Percentiles rank a stretch among this genome's conserved stretches.
phyloP scores from a whole-genome alignment of 2,888 invertebrate species.

The Philereme transversata region DNA sequence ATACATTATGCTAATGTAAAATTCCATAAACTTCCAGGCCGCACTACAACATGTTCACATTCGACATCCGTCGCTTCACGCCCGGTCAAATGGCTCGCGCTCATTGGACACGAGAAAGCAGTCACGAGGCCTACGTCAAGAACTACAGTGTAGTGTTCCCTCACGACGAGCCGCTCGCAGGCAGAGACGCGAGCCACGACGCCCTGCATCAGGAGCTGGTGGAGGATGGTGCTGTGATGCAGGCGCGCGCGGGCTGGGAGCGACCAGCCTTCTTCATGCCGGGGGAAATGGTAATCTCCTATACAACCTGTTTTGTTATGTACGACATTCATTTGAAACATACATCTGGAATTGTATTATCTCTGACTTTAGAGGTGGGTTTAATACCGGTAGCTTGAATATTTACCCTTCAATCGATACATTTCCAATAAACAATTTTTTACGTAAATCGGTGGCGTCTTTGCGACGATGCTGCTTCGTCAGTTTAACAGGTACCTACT shows the following conservation, averaged over 20 bases:
- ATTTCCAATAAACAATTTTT: too few species aligned
- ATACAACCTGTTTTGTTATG: too few species aligned
- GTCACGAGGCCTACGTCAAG: constrained; percentile 95
- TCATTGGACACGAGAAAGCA: constrained; percentile 91
- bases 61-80: constrained; percentile 93
- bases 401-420: too few species aligned
- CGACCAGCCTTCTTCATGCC: constrained; percentile 91
- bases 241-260: constrained; percentile 95
- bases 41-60: constrained; percentile 92
- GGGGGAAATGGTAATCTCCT: constrained; percentile 58
- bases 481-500: too few species aligned
- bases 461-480: too few species aligned
- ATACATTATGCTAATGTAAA: too few species aligned
- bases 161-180: constrained; percentile 92
- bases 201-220: constrained; percentile 85
- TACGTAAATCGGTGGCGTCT: too few species aligned
- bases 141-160: constrained; percentile 92
- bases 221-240: constrained; percentile 93
- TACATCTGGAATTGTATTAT: too few species aligned
- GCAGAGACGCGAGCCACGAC: constrained; percentile 84
- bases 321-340: too few species aligned
- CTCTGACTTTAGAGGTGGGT: too few species aligned
- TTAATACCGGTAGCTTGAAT: too few species aligned
- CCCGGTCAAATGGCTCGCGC: constrained; percentile 87
- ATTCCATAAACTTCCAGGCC: constrained; percentile 83